Conservation (phyloP, 2,113 vertebrate species). For the Dipodomys spectabilis region DNA sequence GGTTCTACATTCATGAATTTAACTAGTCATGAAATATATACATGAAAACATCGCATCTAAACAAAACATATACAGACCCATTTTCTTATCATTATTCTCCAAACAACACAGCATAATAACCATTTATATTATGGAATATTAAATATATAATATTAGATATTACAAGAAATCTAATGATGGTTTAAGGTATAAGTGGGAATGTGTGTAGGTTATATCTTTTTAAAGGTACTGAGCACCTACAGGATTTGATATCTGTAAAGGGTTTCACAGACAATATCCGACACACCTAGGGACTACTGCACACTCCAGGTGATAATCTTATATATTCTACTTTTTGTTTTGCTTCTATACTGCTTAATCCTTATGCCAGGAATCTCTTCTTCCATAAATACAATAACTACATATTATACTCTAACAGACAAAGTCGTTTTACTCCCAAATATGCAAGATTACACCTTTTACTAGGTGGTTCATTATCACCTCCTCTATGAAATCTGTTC, state of each 20-base stretch:
- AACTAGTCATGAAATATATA: background rate
- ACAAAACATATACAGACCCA: background rate
- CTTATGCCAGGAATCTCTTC: background rate
- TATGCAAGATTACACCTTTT: background rate
- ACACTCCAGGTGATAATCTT: background rate
- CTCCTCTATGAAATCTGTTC: background rate
- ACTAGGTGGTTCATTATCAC: background rate
- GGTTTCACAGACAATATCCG: background rate
- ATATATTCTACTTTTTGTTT: slow-evolving; percentile 1
- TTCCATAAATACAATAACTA: background rate
- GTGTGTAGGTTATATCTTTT: background rate
- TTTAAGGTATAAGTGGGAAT: background rate
- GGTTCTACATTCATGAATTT: background rate
- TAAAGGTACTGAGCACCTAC: background rate
- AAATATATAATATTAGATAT: background rate
- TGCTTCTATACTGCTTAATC: background rate
- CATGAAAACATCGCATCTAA: background rate
- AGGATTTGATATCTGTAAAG: background rate
- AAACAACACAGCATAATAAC: background rate
- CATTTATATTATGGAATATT: background rate
- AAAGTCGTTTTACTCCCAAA: background rate
- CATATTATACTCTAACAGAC: background rate
- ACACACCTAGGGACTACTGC: background rate
- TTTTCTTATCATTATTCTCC: background rate
- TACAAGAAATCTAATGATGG: background rate